Conservation (phyloP, 1,140 invertebrate genomes). For the Branchinecta lynchi region DNA sequence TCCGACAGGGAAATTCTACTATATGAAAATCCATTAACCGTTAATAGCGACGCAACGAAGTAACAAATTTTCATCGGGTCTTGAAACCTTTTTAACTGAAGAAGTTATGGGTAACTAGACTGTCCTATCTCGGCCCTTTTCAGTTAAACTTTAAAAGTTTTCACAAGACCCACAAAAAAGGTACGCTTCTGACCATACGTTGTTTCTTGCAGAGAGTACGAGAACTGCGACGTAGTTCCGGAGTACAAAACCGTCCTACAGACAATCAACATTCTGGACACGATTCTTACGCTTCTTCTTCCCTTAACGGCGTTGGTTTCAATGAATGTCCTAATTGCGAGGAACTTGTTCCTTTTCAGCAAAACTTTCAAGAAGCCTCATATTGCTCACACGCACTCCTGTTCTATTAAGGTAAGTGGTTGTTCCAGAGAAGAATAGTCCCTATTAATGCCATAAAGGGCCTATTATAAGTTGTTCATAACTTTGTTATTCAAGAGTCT, state of each 20-base stretch:
- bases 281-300: constrained; percentile 38
- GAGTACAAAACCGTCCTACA: constrained; percentile 35
- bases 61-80: too few species aligned
- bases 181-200: constrained; percentile 19
- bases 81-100: too few species aligned
- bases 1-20: too few species aligned
- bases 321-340: constrained; percentile 42
- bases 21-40: too few species aligned
- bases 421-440: neutral
- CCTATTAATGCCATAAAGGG: too few species aligned
- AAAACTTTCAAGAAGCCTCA: constrained; percentile 30
- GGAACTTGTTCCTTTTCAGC: constrained; percentile 35
- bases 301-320: constrained; percentile 40
- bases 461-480: too few species aligned
- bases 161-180: too few species aligned
- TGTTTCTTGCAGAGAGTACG: constrained; percentile 19
- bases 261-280: constrained; percentile 40
- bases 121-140: too few species aligned
- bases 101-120: too few species aligned
- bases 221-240: constrained; percentile 33
- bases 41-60: too few species aligned
- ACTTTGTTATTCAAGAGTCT: too few species aligned
- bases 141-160: too few species aligned
- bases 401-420: constrained; percentile 3
- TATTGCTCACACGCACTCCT: neutral